A percentile compares a stretch with the other conserved stretches of the same genome.
These are phyloP conservation scores for Perognathus longimembris DNA, from an alignment of 2,113 vertebrate genomes.

Conservation along the genomic window DNA sequence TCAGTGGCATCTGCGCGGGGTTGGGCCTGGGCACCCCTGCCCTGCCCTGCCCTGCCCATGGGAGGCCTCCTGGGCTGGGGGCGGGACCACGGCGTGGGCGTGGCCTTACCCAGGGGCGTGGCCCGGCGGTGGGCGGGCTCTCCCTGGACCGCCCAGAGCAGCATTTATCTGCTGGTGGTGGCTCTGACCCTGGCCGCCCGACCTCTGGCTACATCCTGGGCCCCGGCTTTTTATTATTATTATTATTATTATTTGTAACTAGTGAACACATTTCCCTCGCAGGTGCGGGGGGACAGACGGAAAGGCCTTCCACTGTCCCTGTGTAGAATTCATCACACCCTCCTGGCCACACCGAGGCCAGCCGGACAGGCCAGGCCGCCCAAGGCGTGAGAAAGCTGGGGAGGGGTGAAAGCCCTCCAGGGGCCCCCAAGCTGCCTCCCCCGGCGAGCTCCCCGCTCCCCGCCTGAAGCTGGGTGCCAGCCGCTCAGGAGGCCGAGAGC, in stretches of 20 bases:
- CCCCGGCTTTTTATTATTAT: no score
- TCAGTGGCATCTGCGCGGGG: no score
- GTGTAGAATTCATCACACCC: background rate
- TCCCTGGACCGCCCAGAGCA: background rate
- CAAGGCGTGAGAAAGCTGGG: accelerated
- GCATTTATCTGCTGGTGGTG: background rate
- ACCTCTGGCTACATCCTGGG: background rate
- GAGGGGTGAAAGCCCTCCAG: no score
- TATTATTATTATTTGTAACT: no score
- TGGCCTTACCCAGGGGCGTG: no score
- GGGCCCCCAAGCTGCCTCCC: no score
- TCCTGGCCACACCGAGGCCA: background rate
- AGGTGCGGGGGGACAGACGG: background rate
- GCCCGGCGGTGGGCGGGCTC: no score
- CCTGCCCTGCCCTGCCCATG: no score
- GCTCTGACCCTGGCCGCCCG: background rate
- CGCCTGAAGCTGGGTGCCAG: no score
- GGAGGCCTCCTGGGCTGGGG: background rate
- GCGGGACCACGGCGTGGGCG: background rate
- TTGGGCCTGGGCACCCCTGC: no score
- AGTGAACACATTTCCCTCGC: background rate
- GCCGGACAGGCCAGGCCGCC: background rate
- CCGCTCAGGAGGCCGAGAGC: no score
- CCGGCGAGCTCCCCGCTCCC: no score
- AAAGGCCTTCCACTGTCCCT: background rate